These are phyloP conservation scores for Atta cephalotes DNA, from an alignment of 1,140 invertebrate genomes.

Conservation along the genomic window DNA sequence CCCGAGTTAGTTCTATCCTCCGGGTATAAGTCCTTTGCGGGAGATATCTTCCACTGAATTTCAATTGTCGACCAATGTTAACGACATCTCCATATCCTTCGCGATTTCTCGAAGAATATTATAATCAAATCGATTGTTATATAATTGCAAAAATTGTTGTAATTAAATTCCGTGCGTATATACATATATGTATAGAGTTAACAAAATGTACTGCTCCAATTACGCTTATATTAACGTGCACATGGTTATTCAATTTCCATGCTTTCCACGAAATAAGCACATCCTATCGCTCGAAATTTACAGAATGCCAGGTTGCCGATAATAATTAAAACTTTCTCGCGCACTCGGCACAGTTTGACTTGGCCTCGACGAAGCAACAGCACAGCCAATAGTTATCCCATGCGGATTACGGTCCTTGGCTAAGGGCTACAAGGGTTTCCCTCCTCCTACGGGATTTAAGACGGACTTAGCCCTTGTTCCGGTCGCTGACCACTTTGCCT, in stretches of 20 bases:
- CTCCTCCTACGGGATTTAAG: slow-evolving; percentile 84
- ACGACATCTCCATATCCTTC: background rate
- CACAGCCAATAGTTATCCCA: slow-evolving; percentile 84
- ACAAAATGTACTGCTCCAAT: background rate
- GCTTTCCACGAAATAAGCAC: slow-evolving; percentile 31
- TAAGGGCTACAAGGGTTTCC: slow-evolving; percentile 78
- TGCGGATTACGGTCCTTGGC: slow-evolving; percentile 83
- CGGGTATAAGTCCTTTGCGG: slow-evolving; percentile 72
- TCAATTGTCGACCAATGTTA: slow-evolving; percentile 68
- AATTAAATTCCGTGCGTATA: background rate
- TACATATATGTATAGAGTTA: background rate
- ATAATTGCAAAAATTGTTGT: slow-evolving; percentile 4
- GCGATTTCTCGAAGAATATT: background rate
- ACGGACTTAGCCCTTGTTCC: slow-evolving; percentile 86
- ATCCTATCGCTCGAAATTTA: slow-evolving; percentile 34
- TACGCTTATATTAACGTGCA: slow-evolving; percentile 3
- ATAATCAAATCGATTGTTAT: background rate
- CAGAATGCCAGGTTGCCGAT: slow-evolving; percentile 31
- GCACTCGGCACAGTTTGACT: slow-evolving; percentile 61
- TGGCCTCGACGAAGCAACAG: slow-evolving; percentile 57
- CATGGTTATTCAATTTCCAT: background rate
- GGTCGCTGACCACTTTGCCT: slow-evolving; percentile 86
- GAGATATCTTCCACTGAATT: slow-evolving; percentile 54
- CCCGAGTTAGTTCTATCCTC: slow-evolving; percentile 81
- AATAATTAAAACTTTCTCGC: slow-evolving; percentile 66